Base-by-base conservation (phyloP, 2,113 vertebrate genomes). In the Pedetes capensis region DNA sequence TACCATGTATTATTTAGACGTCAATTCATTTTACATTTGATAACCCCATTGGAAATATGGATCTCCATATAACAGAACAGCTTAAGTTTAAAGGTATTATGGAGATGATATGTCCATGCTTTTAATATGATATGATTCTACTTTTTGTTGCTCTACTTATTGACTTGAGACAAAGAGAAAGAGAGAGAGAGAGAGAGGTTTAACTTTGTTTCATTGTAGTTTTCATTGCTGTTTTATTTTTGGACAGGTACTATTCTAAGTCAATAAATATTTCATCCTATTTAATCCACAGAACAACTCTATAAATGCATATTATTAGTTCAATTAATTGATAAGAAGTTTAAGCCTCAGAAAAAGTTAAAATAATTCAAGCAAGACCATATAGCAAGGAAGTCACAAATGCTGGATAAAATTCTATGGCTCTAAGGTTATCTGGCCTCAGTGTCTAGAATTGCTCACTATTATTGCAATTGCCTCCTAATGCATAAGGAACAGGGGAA, bases 251-350 rank as follows among this genome's bases (percentile, higher is more conserved):
- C 3, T 51, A 3, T 29, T 57, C 37, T n/a, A 63, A 4, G 4
- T 85, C 49, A 53, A 64, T 80, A 84, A 83, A 37, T 51, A 57
- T 2, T 53, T 64, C 34, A 55, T 47, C 16, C 16, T 64, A 39
- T 42, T 66, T 63, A 74, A 64, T 8, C 8, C 13, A 81, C 1
- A 37, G 2, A 32, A 74, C 17, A 81, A 83, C 25, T 51, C 18
- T 61, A 14, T 64, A 61, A 79, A 85, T 74, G 72, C 42, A 23
- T 59, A 42, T 57, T 87, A 34, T 16, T 80, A 80, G 47, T 57
- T 12, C 12, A 20, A 80, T 69, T 69, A 76, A 63, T 87, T 76
- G 66, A 78, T 72, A 47, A 63, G 27, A n/a, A 86, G 89, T 83
- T 49, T 42, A 78, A 42, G n/a, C 22, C 18, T 69, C n/a, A 87